A percentile compares a stretch with the other conserved stretches of the same genome.
These are phyloP conservation scores for Pseudonaja textilis DNA, from an alignment of 2,113 vertebrate species.

Conservation along the genomic window DNA sequence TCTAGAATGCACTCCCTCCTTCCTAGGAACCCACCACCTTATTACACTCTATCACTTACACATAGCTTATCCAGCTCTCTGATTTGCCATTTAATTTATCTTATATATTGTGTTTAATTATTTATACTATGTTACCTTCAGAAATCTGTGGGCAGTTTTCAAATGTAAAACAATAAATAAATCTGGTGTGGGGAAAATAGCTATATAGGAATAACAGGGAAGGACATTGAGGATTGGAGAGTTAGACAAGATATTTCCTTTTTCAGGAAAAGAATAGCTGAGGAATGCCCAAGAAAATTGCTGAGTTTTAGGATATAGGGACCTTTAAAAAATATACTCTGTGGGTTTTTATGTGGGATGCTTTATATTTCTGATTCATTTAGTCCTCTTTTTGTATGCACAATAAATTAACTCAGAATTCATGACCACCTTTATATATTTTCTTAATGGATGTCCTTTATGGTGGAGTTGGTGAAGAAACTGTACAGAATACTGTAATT, in stretches of 20 bases:
- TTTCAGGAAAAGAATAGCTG: neutral
- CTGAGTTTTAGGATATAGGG: neutral
- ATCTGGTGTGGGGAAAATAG: neutral
- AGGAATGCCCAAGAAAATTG: neutral
- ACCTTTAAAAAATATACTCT: neutral
- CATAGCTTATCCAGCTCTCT: neutral
- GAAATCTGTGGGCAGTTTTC: neutral
- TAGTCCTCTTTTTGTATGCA: neutral
- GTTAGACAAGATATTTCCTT: neutral
- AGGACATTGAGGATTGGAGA: neutral
- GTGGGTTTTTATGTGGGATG: neutral
- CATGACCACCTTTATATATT: neutral
- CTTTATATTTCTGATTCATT: constrained; percentile 5
- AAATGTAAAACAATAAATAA: neutral
- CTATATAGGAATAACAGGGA: neutral
- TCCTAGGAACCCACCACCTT: neutral
- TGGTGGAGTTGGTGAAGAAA: constrained; percentile 1
- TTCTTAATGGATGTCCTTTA: neutral
- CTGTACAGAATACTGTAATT: neutral
- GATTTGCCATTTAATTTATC: neutral
- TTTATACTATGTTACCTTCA: neutral
- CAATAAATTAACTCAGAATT: neutral
- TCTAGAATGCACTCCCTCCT: neutral
- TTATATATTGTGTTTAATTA: neutral
- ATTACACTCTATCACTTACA: neutral